These are phyloP conservation scores for Sebastes cheni DNA, from an alignment of 2,797 vertebrate species.

Conservation along the genomic window DNA sequence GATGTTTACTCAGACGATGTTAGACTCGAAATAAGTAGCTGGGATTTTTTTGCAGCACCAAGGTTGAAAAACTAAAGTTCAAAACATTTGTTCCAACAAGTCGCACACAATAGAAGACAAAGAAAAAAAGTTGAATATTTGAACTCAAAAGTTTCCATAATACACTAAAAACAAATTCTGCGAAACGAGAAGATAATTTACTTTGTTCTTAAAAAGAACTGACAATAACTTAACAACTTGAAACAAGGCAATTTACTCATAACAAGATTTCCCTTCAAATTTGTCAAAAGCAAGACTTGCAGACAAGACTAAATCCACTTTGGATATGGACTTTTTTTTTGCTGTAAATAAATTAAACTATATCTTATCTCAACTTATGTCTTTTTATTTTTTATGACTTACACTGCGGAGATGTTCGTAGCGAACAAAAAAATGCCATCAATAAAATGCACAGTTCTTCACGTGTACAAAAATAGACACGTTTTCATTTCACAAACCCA, in stretches of 20 bases:
- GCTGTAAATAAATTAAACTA: background rate
- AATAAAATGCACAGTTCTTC: background rate
- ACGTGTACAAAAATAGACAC: background rate
- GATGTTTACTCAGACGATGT: constrained; percentile 27
- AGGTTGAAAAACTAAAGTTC: background rate
- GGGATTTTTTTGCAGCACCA: constrained; percentile 20
- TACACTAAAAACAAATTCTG: background rate
- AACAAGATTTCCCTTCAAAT: background rate
- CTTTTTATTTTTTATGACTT: background rate
- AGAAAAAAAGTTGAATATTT: background rate
- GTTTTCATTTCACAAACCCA: background rate
- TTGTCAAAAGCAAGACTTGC: background rate
- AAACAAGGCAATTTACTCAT: background rate
- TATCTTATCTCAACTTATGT: background rate
- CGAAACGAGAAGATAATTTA: background rate
- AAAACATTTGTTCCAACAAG: background rate
- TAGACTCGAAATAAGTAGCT: constrained; percentile 15
- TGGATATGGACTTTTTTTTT: background rate
- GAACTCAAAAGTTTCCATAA: background rate
- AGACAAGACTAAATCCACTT: background rate
- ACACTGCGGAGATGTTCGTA: background rate
- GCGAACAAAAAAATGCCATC: background rate
- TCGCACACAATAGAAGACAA: background rate
- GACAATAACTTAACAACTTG: background rate
- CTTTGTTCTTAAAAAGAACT: background rate